Evolutionary conservation across 2,888 invertebrate species (phyloP).

Genomic region (Epistrophe grossulariae): DNA sequence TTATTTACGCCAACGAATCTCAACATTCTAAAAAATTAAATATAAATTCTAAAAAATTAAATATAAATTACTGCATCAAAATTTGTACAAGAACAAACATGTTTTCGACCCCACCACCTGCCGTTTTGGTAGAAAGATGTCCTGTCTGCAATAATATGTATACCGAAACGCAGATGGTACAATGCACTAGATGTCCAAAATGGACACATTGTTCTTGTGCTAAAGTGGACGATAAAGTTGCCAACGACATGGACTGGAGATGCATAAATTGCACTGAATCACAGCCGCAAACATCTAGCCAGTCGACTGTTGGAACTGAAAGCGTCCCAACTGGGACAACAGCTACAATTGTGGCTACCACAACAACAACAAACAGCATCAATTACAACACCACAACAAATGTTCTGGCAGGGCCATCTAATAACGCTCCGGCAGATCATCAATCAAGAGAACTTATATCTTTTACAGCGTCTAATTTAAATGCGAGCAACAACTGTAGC

Average conservation of each 20-base stretch:
- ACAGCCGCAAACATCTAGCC: neutral
- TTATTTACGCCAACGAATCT: too few relatives aligned
- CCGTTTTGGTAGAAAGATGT: too few relatives aligned
- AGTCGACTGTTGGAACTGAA: neutral
- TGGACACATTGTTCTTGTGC: slow-evolving; percentile 4
- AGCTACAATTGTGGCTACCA: neutral
- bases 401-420: neutral
- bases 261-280: neutral
- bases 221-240: neutral
- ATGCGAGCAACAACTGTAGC: too few relatives aligned
- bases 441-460: too few relatives aligned
- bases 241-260: slow-evolving; percentile 1
- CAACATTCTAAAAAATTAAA: too few relatives aligned
- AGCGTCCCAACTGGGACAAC: neutral
- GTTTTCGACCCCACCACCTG: too few relatives aligned
- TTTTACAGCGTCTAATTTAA: too few relatives aligned
- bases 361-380: neutral
- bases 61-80: too few relatives aligned
- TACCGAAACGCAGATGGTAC: neutral
- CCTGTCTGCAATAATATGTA: neutral
- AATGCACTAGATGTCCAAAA: too few relatives aligned
- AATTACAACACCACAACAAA: neutral
- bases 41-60: too few relatives aligned
- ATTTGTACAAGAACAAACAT: too few relatives aligned
- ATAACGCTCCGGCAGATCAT: too few relatives aligned